These are phyloP conservation scores for Willowsia nigromaculata DNA, from an alignment of 2,888 invertebrate species.

Conservation along the genomic window DNA sequence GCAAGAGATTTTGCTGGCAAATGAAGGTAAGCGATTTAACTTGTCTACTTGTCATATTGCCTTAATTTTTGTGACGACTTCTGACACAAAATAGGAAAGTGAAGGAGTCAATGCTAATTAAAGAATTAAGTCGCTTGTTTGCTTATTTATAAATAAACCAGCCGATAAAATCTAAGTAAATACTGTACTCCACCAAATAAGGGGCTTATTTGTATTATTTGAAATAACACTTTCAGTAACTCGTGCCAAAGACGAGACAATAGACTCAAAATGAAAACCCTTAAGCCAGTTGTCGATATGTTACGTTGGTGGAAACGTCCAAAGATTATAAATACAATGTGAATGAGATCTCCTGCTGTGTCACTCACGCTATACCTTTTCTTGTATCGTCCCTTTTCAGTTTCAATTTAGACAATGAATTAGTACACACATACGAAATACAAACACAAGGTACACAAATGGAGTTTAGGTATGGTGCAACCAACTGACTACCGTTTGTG, in stretches of 20 bases:
- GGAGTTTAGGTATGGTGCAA: no score
- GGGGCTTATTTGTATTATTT: neutral
- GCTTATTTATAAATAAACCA: conserved; percentile 20
- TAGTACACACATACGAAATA: neutral
- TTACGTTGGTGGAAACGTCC: neutral
- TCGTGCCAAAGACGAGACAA: conserved; percentile 38
- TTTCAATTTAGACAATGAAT: no score
- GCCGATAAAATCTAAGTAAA: neutral
- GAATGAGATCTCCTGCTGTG: conserved; percentile 55
- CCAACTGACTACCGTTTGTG: no score
- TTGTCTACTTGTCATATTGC: conserved; percentile 28
- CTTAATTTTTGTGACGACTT: neutral
- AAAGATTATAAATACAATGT: neutral
- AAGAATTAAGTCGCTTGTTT: neutral
- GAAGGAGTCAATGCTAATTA: neutral
- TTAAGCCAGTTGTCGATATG: neutral
- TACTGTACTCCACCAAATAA: neutral
- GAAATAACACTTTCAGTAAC: no score
- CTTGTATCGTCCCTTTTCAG: neutral
- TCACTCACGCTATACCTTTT: conserved; percentile 17
- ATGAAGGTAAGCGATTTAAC: neutral
- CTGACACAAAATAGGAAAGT: conserved; percentile 31
- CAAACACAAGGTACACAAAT: neutral
- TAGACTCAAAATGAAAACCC: neutral
- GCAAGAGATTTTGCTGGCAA: neutral